These are phyloP conservation scores for Lytechinus pictus DNA, from an alignment of 35 echinoderm and acorn worm species.

Conservation along the genomic window DNA sequence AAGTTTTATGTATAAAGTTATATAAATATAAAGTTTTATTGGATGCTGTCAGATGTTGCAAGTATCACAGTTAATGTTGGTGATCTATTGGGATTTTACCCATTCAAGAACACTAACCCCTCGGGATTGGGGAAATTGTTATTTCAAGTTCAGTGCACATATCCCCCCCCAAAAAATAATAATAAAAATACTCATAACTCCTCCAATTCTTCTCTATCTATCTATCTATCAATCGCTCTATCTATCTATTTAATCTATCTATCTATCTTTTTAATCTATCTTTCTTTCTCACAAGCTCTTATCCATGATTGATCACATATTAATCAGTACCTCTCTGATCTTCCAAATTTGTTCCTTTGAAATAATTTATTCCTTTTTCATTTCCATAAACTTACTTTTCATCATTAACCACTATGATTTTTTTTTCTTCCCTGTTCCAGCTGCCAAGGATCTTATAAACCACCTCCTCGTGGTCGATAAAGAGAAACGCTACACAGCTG, in stretches of 20 bases:
- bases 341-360: neutral
- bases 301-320: neutral
- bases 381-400: neutral
- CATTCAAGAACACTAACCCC: too few relatives aligned
- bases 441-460: slow-evolving; percentile 94
- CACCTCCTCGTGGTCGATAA: slow-evolving; percentile 82
- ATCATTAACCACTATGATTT: neutral
- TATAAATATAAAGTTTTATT: too few relatives aligned
- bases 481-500: slow-evolving; percentile 76
- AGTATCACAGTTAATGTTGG: too few relatives aligned
- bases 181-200: too few relatives aligned
- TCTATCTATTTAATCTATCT: neutral
- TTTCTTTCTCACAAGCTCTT: slow-evolving; percentile 9
- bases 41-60: too few relatives aligned
- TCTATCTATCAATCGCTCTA: too few relatives aligned
- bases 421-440: slow-evolving; percentile 38
- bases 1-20: too few relatives aligned
- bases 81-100: too few relatives aligned
- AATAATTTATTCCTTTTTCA: neutral
- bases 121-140: too few relatives aligned
- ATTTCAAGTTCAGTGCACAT: too few relatives aligned
- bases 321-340: neutral
- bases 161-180: too few relatives aligned
- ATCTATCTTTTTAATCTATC: neutral
- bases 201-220: too few relatives aligned